Evolutionary conservation across 2,797 vertebrate species (phyloP), one percentile per base, ranked within the genome.

Genomic region (Holocentrus rufus): DNA sequence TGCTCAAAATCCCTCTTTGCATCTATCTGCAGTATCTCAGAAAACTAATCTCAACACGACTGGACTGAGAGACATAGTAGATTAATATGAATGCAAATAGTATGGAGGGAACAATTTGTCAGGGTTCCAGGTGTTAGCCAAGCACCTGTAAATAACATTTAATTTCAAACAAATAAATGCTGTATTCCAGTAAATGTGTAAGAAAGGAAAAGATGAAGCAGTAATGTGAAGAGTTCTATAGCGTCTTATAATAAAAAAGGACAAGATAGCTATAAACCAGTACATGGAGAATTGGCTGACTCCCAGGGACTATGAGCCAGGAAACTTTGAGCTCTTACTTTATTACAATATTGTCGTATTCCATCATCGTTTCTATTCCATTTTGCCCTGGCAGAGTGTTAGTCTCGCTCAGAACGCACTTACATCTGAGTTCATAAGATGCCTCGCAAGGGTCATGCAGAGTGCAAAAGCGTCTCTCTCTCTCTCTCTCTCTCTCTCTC

Each of bases 271-370:
- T 57, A 36, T 8, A n/a, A 17, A 20, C 5, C 27, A 36, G 52
- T 25, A 69, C 13, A 72, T 15, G 22, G 13, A 74, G 56, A 39
- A 58, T 53, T 44, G 47, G 6, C 47, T 69, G 47, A 70, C 50
- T 69, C 23, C 44, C 31, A 44, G 7, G 11, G 22, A 63, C 75
- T n/a, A 42, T 1, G 25, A 17, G 9, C 8, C 42, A 70, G 42
- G 25, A 13, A n/a, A 62, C 65, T 59, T 62, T 78, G 39, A 63
- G 58, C 50, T 65, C 18, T 60, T 58, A 13, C 65, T 57, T 66
- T 25, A 53, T 52, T 15, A 25, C 13, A 36, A 9, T 1, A 30
- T 30, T 39, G 44, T 20, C 7, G 25, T 5, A 20, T 36, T 56
- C 11, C 30, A 22, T 27, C 52, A 65, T 67, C 11, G 44, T 78